Percentiles rank a stretch among this genome's conserved stretches.
Evolutionary conservation across 2,888 invertebrate genomes (phyloP).

Genomic region (Dysmachus trigonus): DNA sequence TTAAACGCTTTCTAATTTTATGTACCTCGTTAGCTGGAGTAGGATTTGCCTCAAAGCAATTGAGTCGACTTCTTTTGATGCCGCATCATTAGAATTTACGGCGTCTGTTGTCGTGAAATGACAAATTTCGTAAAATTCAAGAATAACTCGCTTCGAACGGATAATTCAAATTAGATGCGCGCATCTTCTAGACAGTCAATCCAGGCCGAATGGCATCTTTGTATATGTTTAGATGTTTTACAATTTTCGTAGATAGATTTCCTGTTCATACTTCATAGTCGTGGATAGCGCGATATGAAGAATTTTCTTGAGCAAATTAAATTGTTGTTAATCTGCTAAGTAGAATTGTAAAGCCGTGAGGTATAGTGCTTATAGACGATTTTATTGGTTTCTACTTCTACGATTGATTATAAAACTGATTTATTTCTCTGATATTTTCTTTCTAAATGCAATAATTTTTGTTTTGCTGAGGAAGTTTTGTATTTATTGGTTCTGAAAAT

Average conservation of each 20-base stretch:
- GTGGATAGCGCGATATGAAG: not conserved
- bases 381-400: not conserved
- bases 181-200: not conserved
- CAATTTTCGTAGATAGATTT: not conserved
- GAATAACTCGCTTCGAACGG: constrained; percentile 1
- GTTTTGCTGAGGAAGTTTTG: not conserved
- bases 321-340: not conserved
- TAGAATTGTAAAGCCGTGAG: not conserved
- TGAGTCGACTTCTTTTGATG: not conserved
- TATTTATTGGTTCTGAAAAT: not conserved
- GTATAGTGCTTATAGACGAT: not conserved
- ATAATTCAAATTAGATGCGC: constrained; percentile 24
- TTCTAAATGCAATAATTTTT: not conserved
- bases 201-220: not conserved
- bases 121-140: constrained; percentile 5
- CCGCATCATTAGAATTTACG: constrained; percentile 10
- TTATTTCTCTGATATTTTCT: constrained; percentile 2
- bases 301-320: not conserved
- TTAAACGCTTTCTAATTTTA: constrained; percentile 38
- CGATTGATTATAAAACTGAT: not conserved
- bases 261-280: not conserved
- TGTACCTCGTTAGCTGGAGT: not conserved
- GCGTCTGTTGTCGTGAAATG: not conserved
- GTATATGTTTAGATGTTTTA: not conserved
- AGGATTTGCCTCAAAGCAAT: not conserved